Evolutionary conservation across 2,797 vertebrate species (phyloP).

Genomic region (Craterocephalus amniculus): DNA sequence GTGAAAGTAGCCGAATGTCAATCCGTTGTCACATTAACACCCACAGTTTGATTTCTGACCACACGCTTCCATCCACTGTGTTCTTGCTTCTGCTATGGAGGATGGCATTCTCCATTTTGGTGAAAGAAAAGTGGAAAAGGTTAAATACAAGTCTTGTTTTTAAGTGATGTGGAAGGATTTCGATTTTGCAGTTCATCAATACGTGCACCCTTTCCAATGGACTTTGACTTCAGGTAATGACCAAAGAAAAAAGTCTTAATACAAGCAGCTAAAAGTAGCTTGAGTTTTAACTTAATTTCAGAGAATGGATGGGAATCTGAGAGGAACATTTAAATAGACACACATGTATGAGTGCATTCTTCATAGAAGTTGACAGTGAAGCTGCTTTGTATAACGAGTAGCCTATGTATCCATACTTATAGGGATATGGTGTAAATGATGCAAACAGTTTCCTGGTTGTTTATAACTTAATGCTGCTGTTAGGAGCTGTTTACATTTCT

Average conservation of each 20-base stretch:
- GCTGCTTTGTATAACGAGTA: background rate
- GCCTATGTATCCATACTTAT: background rate
- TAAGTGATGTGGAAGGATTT: background rate
- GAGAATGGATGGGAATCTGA: background rate
- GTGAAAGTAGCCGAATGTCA: background rate
- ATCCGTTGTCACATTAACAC: background rate
- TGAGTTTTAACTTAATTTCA: background rate
- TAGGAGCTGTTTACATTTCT: slow-evolving; percentile 40
- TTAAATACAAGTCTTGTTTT: background rate
- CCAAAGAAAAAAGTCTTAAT: background rate
- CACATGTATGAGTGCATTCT: background rate
- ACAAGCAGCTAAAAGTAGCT: background rate
- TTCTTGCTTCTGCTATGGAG: background rate
- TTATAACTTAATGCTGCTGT: slow-evolving; percentile 25
- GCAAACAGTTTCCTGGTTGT: slow-evolving; percentile 7
- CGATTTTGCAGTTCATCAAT: background rate
- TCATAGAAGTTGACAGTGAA: background rate
- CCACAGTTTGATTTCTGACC: background rate
- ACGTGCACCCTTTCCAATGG: background rate
- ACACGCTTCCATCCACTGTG: background rate
- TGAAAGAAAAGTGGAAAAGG: background rate
- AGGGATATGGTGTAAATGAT: background rate
- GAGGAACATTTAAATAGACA: background rate
- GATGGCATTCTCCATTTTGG: background rate
- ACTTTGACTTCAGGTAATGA: background rate